Evolutionary conservation across 1,140 invertebrate species (phyloP), one percentile per base, ranked within the genome.

Genomic region (Lucilia cuprina): DNA sequence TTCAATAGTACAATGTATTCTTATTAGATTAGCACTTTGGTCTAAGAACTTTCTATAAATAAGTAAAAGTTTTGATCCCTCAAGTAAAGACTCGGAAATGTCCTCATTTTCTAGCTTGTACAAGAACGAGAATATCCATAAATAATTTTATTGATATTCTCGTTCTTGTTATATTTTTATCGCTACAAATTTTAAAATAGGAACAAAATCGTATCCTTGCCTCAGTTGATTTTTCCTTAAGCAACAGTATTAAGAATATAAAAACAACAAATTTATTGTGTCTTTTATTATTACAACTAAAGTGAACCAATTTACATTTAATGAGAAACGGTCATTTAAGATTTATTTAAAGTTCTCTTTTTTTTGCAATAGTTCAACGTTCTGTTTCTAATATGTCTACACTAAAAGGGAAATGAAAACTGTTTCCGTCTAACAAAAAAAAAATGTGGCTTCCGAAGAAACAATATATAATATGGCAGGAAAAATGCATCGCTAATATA

Each of bases 391-490:
- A 70, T 70, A 70, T 70, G 65, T 70, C 65, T 70, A 25, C 65
- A 70, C 65, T 70, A 21, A 70, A 70, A 25, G 65, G 65, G 65
- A 70, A 70, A 70, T 70, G 65, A 70, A 70, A 70, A 70, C 65
- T 70, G 65, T 70, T 70, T 70, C 65, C 65, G 65, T 10, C 19
- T 70, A 70, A 21, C 13, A 70, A 70, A 70, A 70, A 70, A 30
- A 30, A 30, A 30, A 30, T 3, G 25, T 70, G 65, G 65, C 65
- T 70, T 70, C 65, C 65, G 65, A 70, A 70, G 65, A 70, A 70
- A 70, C 55, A 60, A 70, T 19, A 70, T 19, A 19, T 70, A 70
- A 19, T 70, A 25, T 70, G 65, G n/a, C 65, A 70, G 65, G 19
- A 70, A 70, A 70, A 70, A 70, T 21, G 4, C 65, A 70, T 21